phyloP scores from a whole-genome alignment of 2,888 invertebrate species.

The Drymonia ruficornis region DNA sequence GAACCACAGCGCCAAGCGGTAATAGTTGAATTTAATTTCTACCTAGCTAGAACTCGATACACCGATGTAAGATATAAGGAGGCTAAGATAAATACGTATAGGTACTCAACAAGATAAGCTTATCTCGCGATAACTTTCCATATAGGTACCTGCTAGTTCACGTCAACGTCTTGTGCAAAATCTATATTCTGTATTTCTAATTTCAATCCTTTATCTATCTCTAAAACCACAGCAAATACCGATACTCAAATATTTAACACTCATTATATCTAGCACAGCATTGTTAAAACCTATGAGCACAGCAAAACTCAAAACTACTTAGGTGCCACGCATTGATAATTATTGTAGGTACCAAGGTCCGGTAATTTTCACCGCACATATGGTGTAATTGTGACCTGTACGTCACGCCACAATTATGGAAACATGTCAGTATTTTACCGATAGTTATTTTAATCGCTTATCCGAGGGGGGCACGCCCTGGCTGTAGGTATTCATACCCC shows the following conservation, averaged over 20 bases:
- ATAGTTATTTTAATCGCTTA: constrained; percentile 13
- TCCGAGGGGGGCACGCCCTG: constrained; percentile 3
- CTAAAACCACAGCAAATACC: too few species aligned
- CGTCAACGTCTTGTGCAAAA: neutral
- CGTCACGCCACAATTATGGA: constrained; percentile 66
- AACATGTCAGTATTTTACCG: constrained; percentile 62
- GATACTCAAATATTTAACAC: constrained; percentile 33
- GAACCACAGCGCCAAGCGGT: too few species aligned
- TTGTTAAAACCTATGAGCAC: too few species aligned
- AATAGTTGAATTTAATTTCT: too few species aligned
- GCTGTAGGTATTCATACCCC: neutral
- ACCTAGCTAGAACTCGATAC: too few species aligned
- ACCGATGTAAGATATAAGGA: too few species aligned
- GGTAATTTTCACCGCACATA: constrained; percentile 56
- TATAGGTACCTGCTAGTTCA: too few species aligned
- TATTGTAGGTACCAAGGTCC: constrained; percentile 38
- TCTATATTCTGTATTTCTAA: too few species aligned
- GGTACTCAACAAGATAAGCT: too few species aligned
- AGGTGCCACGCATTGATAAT: constrained; percentile 48
- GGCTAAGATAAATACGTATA: too few species aligned
- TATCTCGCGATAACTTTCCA: too few species aligned
- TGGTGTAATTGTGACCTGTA: constrained; percentile 69
- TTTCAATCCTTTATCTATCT: too few species aligned
- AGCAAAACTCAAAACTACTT: constrained; percentile 40
- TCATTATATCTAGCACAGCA: constrained; percentile 4